Evolutionary conservation across 2,888 invertebrate genomes (phyloP), one percentile per base, ranked within the genome.

Genomic region (Petrolisthes cinctipes): DNA sequence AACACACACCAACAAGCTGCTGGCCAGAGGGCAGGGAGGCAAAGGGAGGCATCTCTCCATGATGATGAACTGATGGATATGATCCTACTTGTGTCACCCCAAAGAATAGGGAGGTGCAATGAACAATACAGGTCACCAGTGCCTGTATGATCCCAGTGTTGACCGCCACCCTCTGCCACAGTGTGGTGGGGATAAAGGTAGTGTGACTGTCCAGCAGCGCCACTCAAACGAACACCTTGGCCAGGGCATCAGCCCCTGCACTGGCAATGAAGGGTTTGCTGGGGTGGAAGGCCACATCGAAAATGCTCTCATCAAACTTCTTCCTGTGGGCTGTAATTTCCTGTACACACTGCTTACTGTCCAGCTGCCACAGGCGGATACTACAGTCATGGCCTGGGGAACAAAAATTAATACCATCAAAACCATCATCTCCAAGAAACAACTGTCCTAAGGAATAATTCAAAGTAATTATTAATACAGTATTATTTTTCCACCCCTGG

Each of bases 281-380:
- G 92, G 99, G 98, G 94, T 99, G 99, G 95, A 99, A 99, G 92
- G 99, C 99, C 92, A 99, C 99, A 93, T 98, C 98, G 93, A 98
- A 95, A 94, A 99, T 99, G 93, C 98, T 97, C 94, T 99, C 99
- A 94, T 99, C 99, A 94, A 98, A 98, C 94, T 99, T 99, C 94
- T 99, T 99, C 92, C 99, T 96, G 94, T 99, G 99, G 92, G 99
- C 98, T 85, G 99, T 99, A 93, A 99, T 99, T 94, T 99, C 99
- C 94, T 99, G 99, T 92, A 99, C 97, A 94, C 99, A 99, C 90
- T 98, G 98, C 94, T 98, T 98, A 94, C 97, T 98, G 94, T 99
- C 94, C 92, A 94, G 90, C 92, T 94, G 94, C 95, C 95, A 94
- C 91, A 94, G 92, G 84, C 94, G 93, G 90, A 95, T 93, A 88